Base-by-base conservation (phyloP, 2,113 vertebrate species). In the Callipepla squamata region DNA sequence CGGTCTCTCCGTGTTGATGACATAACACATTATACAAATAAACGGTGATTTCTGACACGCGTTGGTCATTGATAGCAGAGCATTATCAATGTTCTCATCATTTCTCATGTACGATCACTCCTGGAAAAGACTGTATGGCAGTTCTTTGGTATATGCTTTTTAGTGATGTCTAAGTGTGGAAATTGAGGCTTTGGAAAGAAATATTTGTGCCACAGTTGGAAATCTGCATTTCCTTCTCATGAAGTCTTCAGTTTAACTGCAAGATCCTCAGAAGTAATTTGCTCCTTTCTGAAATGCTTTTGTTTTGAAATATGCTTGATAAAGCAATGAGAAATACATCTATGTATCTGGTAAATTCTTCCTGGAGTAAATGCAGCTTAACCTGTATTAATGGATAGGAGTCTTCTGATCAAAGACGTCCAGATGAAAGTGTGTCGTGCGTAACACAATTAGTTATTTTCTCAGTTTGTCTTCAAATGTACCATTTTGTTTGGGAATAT, bases 401-500 rank as follows among this genome's bases (percentile, higher is more conserved):
- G n/a, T 34, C 4, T 95, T 91, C 91, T 83, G 88, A 96, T 93
- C 92, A 80, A 88, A 79, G 11, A 93, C 95, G 79, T 96, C 93
- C 94, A 96, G 94, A 96, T 94, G 89, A 95, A 90, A 84, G 32
- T 91, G 89, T 89, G 93, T 91, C 95, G 61, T 15, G 73, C 30
- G 62, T 90, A 96, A 95, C 95, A 89, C 94, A 96, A 97, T 97
- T 96, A 97, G 97, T 96, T 95, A 96, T 94, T 92, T 97, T 97
- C 97, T 97, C 97, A 96, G 94, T 96, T 97, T 97, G 96, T 96
- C 96, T 93, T 96, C 96, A 93, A 97, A 97, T 95, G 95, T 59
- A 91, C 94, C 97, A 73, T 95, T 94, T 97, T 97, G 95, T 97
- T 97, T 98, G 97, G 96, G 97, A 97, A 96, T 96, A 95, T 96